phyloP scores from a whole-genome alignment of 2,888 invertebrate species.

The Hirtodrosophila cameraria region DNA sequence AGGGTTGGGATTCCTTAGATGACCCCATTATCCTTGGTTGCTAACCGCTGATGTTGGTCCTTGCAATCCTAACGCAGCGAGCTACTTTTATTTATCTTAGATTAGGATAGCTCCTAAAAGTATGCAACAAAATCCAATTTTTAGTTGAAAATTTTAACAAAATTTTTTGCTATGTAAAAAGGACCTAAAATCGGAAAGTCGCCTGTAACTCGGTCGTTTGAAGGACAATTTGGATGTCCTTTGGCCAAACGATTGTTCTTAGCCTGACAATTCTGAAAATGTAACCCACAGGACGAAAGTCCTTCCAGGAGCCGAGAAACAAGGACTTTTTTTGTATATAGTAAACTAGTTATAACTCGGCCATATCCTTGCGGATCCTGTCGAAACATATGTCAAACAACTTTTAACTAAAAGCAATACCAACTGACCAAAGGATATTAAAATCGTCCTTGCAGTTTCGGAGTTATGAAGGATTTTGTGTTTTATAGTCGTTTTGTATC shows the following conservation, averaged over 20 bases:
- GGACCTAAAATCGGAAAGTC: neutral
- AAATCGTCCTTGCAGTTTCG: too few species aligned
- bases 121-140: neutral
- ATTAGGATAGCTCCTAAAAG: too few species aligned
- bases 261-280: too few species aligned
- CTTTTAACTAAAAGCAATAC: neutral
- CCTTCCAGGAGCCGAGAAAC: neutral
- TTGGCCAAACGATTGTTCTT: neutral
- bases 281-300: constrained; percentile 7
- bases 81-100: too few species aligned
- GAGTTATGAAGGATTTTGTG: too few species aligned
- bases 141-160: neutral
- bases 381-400: neutral
- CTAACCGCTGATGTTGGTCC: too few species aligned
- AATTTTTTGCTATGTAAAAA: neutral
- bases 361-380: constrained; percentile 2
- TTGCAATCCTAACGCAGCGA: too few species aligned
- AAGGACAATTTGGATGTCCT: constrained; percentile 4
- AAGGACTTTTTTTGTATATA: too few species aligned
- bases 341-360: too few species aligned
- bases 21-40: too few species aligned
- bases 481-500: too few species aligned
- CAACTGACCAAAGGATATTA: neutral
- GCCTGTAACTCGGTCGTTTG: neutral
- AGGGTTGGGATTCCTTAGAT: too few species aligned